Percentiles rank a stretch among this genome's conserved stretches.
These are phyloP conservation scores for Bradypodion ventrale DNA, from an alignment of 2,797 vertebrate genomes.

Conservation along the genomic window DNA sequence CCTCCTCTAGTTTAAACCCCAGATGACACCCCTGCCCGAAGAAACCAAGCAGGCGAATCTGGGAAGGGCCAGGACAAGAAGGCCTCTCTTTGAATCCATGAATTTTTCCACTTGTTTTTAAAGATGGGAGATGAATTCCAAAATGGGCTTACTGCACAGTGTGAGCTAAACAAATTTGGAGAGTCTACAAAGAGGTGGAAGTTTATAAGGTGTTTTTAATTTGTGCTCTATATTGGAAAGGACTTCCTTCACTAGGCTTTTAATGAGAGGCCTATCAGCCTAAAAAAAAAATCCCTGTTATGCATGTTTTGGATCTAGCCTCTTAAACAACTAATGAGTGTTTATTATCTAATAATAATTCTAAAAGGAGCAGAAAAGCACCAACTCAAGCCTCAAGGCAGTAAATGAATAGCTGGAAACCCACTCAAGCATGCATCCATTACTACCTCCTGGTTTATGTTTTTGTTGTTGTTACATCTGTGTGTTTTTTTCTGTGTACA, in stretches of 20 bases:
- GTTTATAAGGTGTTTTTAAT: conserved; percentile 21
- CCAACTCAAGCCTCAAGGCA: conserved; percentile 5
- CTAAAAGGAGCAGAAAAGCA: neutral
- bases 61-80: too few relatives aligned
- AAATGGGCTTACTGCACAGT: neutral
- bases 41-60: too few relatives aligned
- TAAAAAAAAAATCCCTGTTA: conserved; percentile 43
- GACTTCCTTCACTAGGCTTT: neutral
- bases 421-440: conserved; percentile 57
- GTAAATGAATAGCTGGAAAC: conserved; percentile 45
- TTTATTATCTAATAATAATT: conserved; percentile 54
- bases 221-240: neutral
- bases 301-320: conserved; percentile 41
- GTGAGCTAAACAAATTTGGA: neutral
- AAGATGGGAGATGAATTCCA: neutral
- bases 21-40: too few relatives aligned
- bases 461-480: neutral
- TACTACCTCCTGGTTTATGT: neutral
- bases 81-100: too few relatives aligned
- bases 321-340: conserved; percentile 53
- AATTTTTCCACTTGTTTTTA: neutral
- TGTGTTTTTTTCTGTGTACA: accelerated
- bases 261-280: neutral
- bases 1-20: too few relatives aligned
- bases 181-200: neutral